Base-by-base conservation (phyloP, 1,140 invertebrate genomes). In the Stegodyphus dumicola region DNA sequence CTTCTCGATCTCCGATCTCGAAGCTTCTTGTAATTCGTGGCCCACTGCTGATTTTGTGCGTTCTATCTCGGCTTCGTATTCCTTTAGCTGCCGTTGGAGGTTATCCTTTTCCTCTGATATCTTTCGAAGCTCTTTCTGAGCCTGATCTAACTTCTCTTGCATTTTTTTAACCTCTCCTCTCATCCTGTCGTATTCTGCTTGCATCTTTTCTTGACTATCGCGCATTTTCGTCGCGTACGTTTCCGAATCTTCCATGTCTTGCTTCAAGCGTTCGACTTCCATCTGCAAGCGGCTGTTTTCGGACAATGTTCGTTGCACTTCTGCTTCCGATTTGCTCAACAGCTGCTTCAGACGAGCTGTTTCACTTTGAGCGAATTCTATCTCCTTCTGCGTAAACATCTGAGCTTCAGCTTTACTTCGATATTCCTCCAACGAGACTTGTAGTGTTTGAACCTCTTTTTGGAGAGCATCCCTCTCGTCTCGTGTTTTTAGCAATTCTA, bases 181-280 rank as follows among this genome's bases (percentile, higher is more conserved):
- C 92, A 96, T 93, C 52, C 74, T 70, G 48, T 87, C 86, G 13
- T 75, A 69, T 77, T 80, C 86, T 7, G 77, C 48, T 52, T 88
- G 78, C 13, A 73, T 65, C 11, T 86, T 80, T 66, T 87, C 69
- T 4, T 66, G 69, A 18, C 67, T 80, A 18, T 88, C 86, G 7
- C 53, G 33, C 84, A 85, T 74, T 54, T 83, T 87, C 18, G 54
- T 83, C 6, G 75, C 79, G 78, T 89, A 89, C 48, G 53, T 48
- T 78, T 89, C 88, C 2, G 88, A 87, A 73, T 89, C 89, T 48
- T 88, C 96, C 60, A 97, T 91, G 90, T 97, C 96, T 89, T 96
- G 95, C 9, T 94, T 95, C 73, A 97, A 91, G 69, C 95, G 93
- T 88, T 95, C 95, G 69, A 95, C 94, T 90, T 97, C 96, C 89